These are phyloP conservation scores for Crepidodera aurea DNA, from an alignment of 2,888 invertebrate genomes.

Conservation along the genomic window DNA sequence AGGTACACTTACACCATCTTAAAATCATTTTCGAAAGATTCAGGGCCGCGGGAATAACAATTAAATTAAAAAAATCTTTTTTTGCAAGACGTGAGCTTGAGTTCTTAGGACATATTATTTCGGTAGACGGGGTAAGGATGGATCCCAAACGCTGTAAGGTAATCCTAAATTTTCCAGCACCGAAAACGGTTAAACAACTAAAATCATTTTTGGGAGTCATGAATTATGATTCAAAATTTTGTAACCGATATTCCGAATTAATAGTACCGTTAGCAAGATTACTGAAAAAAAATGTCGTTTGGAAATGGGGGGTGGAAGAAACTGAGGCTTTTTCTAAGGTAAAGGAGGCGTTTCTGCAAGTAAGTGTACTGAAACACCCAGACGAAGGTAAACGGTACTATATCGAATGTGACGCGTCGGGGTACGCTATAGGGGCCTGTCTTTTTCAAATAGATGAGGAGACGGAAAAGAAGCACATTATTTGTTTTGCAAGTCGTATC, in stretches of 20 bases:
- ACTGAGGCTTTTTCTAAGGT: constrained; percentile 7
- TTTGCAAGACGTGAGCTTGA: constrained; percentile 9
- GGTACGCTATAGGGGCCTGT: constrained; percentile 15
- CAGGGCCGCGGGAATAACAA: constrained; percentile 10
- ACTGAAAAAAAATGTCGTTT: constrained; percentile 7
- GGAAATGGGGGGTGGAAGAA: constrained; percentile 20
- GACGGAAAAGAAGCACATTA: neutral
- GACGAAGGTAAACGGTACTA: constrained; percentile 3
- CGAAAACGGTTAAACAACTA: constrained; percentile 25
- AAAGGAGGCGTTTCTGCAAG: constrained; percentile 16
- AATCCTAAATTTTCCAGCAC: constrained; percentile 25
- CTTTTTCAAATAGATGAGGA: constrained; percentile 22
- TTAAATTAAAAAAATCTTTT: constrained; percentile 21
- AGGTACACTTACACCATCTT: constrained; percentile 10
- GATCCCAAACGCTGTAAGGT: constrained; percentile 15
- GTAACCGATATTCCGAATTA: constrained; percentile 16
- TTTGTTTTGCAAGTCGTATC: constrained; percentile 26
- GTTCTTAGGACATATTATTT: constrained; percentile 19
- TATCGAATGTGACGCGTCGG: constrained; percentile 27
- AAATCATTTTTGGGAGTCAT: constrained; percentile 21
- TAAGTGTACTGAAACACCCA: constrained; percentile 18
- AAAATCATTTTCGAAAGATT: constrained; percentile 14
- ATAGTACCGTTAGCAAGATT: constrained; percentile 3
- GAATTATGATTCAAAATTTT: constrained; percentile 25
- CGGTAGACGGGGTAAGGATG: constrained; percentile 10